Evolutionary conservation across 2,113 vertebrate genomes (phyloP), one percentile per base, ranked within the genome.

Genomic region (Rynchops niger): DNA sequence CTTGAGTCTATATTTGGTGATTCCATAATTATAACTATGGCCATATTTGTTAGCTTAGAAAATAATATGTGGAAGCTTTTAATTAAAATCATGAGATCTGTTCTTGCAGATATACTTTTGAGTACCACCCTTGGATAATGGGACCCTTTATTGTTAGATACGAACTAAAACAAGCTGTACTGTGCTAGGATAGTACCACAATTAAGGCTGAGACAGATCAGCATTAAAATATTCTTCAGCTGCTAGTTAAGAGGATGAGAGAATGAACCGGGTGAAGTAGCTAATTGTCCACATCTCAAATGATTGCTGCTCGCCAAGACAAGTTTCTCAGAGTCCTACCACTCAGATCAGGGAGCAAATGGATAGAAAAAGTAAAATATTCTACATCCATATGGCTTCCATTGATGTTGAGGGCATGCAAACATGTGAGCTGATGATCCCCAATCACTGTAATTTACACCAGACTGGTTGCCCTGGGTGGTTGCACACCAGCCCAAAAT

Each of bases 51-150:
- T 95, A 95, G 94, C 93, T 97, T 90, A 83, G 96, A 96, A 96
- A 95, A 95, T 91, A 91, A 85, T 93, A 94, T 11, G 47, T 94
- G 91, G 94, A 94, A 97, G 95, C 91, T 97, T 97, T 97, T 97
- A 97, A 96, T 97, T 94, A 95, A 96, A 93, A 93, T 90, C 34
- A 77, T 82, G 91, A 95, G 87, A 93, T 94, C 78, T 93, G 59
- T 88, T 91, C 78, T 88, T 82, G 79, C 66, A 94, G 96, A 94
- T 93, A 93, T 2, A 42, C 78, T 96, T 92, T 95, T 67, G 79
- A 93, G 84, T 93, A 79, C 71, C 53, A 91, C 77, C 90, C 89
- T 93, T 90, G 82, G 91, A 89, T 96, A 82, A 87, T 82, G 81
- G 84, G 82, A 66, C 66, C 86, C 40, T 89, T 94, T 80, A 45